Evolutionary conservation across 2,888 invertebrate genomes (phyloP), one percentile per base, ranked within the genome.

Genomic region (Parasteatoda lunata): DNA sequence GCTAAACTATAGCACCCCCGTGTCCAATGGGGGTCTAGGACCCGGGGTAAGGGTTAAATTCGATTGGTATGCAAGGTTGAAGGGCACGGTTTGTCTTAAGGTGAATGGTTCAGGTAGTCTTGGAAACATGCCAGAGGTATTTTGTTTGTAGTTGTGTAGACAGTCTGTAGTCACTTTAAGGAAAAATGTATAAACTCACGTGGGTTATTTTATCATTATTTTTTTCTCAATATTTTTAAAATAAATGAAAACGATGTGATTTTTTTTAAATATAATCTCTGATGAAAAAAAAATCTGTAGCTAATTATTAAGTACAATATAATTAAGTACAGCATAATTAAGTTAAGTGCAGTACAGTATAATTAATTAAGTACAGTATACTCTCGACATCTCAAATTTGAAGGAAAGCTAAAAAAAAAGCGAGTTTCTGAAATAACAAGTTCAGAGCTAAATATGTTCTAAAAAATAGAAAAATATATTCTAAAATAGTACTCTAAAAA

Each of bases 71-170:
- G 83, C 52, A 7, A 52, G 52, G 64, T 65, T 71, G 83, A 83
- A 83, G 83, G 83, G 83, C 83, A 77, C 45, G 7, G 65, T 47
- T 11, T 6, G 76, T 77, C 71, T 52, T 47, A 51, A 83, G 83
- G 83, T 76, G 83, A 81, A 75, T 48, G 77, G 48, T 49, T 77
- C 52, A 11, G 65, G 77, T 49, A 66, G 73, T 65, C 54, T 81
- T 81, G 83, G 83, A 83, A n/a, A 47, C 11, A 9, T 77, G 83
- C 83, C 83, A 83, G 30, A 30, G 83, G 77, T 73, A 82, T 82
- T 65, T 79, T 72, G 49, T n/a, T 49, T 30, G 54, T 64, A 13
- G 64, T 9, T 7, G 8, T 13, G 59, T 9, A 59, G 59, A 59
- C 59, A n/a, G n/a, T 7, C n/a, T 59, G 11, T 7, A 59, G 59